Base-by-base conservation (phyloP, 2,888 invertebrate species). In the Drosophila affinis region DNA sequence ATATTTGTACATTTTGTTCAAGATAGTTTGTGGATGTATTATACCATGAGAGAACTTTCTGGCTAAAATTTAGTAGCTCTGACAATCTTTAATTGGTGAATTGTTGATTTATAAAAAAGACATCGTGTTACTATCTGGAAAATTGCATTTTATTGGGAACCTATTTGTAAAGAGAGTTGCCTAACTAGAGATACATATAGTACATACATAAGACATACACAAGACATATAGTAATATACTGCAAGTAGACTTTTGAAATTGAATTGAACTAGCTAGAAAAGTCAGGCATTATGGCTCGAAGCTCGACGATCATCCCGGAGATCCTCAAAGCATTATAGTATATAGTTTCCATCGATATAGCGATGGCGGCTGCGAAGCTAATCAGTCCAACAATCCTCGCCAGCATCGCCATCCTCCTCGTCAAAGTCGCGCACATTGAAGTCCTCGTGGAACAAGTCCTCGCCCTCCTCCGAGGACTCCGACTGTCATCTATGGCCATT, bases 391-490 rank as follows among this genome's bases (percentile, higher is more conserved):
- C 83, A 81, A 64, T 89, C 88, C 62, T 83, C 90, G 45, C 78
- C 90, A 39, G 39, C 39, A 14, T 86, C 80, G 27, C 79, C 90
- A 45, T 82, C 78, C 9, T 85, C 88, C 59, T 90, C 90, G n/a
- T 89, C 86, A 29, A 83, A 90, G 51, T 90, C 90, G 29, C 77
- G 76, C 27, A 91, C 87, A 84, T 91, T 91, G 76, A 90, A 90
- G 69, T 90, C 91, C 73, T 92, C 92, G 74, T 92, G 90, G 72
- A 90, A 90, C 58, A 91, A 81, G 69, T 92, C 90, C 56, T 91
- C 92, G 79, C 91, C 91, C 75, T 91, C 92, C 54, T 90, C 91
- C 58, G 92, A 92, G 84, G 91, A 91, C 76, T 92, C 91, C 17
- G 90, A 90, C 62, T 92, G 92, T 92, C 92, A 92, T 90, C 92